Conservation (phyloP, 2,888 invertebrate species). For the Agrochola litura region DNA sequence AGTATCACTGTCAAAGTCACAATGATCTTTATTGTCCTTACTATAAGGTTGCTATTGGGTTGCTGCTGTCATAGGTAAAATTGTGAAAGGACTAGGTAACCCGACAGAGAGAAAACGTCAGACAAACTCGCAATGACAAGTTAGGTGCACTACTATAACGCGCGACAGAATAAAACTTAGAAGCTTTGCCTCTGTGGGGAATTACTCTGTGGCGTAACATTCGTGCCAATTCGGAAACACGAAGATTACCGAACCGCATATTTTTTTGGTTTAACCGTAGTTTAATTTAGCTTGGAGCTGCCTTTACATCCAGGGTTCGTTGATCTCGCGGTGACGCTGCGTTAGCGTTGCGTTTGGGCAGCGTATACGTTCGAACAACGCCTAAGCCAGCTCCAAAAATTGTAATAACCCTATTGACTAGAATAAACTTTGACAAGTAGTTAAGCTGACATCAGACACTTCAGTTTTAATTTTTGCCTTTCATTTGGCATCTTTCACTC, state of each 20-base stretch:
- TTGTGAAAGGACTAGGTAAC: too few species aligned
- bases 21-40: too few species aligned
- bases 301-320: not conserved
- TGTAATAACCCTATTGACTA: conserved; percentile 12
- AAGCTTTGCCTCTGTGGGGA: too few species aligned
- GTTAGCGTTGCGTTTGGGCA: not conserved
- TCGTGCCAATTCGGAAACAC: not conserved
- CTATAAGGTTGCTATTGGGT: too few species aligned
- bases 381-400: too few species aligned
- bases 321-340: too few species aligned
- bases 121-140: too few species aligned
- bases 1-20: too few species aligned
- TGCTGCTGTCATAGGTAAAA: too few species aligned
- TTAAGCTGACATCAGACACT: not conserved
- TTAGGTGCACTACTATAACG: not conserved
- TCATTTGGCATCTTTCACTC: not conserved
- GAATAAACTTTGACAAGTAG: not conserved
- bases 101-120: too few species aligned
- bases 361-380: not conserved
- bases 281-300: not conserved
- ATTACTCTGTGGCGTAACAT: not conserved
- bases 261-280: not conserved
- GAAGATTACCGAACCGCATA: not conserved
- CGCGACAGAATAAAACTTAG: not conserved
- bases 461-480: not conserved